These are phyloP conservation scores for Oncorhynchus masou DNA, from an alignment of 2,113 vertebrate genomes.

Conservation along the genomic window DNA sequence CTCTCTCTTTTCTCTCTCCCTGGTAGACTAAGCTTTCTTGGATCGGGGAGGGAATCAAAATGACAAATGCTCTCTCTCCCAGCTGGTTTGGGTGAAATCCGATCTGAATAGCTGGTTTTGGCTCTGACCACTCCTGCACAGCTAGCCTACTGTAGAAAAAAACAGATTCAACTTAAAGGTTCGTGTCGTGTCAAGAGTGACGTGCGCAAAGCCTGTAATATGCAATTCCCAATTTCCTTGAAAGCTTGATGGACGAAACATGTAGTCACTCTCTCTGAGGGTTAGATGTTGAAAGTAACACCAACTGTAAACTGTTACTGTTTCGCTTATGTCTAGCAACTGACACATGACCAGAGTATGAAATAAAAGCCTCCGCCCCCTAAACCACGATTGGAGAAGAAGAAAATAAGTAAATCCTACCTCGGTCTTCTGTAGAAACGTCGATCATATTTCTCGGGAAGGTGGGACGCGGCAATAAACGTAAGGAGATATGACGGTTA, in stretches of 20 bases:
- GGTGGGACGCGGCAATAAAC: slow-evolving; percentile 76
- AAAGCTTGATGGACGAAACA: slow-evolving; percentile 43
- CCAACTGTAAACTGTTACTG: slow-evolving; percentile 66
- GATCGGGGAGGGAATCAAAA: slow-evolving; percentile 69
- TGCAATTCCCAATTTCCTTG: slow-evolving; percentile 41
- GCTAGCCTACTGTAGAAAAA: slow-evolving; percentile 54
- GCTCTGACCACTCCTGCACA: slow-evolving; percentile 75
- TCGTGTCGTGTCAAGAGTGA: slow-evolving; percentile 69
- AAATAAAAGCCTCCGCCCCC: slow-evolving; percentile 67
- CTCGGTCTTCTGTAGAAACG: slow-evolving; percentile 60
- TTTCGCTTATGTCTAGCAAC: slow-evolving; percentile 80
- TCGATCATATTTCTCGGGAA: slow-evolving; percentile 73
- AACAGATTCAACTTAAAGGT: slow-evolving; percentile 60
- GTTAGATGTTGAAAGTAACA: slow-evolving; percentile 63
- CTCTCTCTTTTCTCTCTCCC: slow-evolving; percentile 35
- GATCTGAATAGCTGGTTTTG: slow-evolving; percentile 76
- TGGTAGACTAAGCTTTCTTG: slow-evolving; percentile 60
- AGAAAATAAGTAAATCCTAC: slow-evolving; percentile 59
- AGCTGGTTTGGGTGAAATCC: slow-evolving; percentile 78
- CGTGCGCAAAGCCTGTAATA: slow-evolving; percentile 40
- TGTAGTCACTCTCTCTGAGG: slow-evolving; percentile 40
- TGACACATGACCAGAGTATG: slow-evolving; percentile 77
- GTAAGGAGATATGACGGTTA: slow-evolving; percentile 71
- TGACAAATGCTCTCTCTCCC: slow-evolving; percentile 60
- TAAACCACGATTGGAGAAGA: slow-evolving; percentile 66